Evolutionary conservation across 2,888 invertebrate genomes (phyloP).

Genomic region (Phengaris arion): DNA sequence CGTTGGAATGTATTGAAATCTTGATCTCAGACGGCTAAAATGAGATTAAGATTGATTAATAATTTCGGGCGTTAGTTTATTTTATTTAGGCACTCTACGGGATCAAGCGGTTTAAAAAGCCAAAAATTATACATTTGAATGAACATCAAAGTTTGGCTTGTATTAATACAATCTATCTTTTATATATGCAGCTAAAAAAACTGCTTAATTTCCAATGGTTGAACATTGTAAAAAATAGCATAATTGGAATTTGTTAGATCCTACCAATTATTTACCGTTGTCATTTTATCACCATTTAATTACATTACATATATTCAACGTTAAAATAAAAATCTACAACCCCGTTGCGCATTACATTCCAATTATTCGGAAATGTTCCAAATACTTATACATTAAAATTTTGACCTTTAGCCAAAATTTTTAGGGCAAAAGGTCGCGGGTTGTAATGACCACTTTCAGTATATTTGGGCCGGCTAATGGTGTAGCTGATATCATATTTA

Average conservation of each 20-base stretch:
- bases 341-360: neutral
- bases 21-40: too few relatives aligned
- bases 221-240: neutral
- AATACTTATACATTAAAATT: constrained; percentile 13
- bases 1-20: too few relatives aligned
- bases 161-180: neutral
- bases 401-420: constrained; percentile 12
- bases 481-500: constrained; percentile 34
- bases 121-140: neutral
- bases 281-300: neutral
- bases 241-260: neutral
- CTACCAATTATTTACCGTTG: neutral
- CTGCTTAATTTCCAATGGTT: too few relatives aligned
- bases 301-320: neutral
- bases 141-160: neutral
- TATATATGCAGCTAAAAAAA: too few relatives aligned
- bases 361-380: constrained; percentile 18
- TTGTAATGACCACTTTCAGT: constrained; percentile 29
- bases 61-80: neutral
- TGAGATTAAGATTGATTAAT: too few relatives aligned
- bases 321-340: neutral
- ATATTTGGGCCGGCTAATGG: constrained; percentile 28
- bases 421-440: constrained; percentile 2
- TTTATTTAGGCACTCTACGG: neutral
- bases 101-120: neutral